phyloP scores from a whole-genome alignment of 2,888 invertebrate species.

The Gisinianus flammeolus region DNA sequence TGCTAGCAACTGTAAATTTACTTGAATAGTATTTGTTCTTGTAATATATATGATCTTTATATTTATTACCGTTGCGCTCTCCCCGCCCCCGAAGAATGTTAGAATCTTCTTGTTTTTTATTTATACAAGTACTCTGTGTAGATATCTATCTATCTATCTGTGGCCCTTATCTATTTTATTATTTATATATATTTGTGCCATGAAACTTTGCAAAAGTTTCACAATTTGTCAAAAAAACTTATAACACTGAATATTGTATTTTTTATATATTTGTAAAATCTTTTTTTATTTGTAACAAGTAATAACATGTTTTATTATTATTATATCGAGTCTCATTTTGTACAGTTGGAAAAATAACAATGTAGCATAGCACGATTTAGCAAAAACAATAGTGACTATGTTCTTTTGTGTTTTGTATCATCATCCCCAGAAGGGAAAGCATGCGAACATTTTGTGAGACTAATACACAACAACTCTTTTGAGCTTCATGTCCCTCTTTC shows the following conservation, averaged over 20 bases:
- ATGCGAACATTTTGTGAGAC: not conserved
- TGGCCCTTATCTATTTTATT: not conserved
- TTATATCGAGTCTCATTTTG: not conserved
- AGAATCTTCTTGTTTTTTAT: not conserved
- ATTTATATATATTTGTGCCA: constrained; percentile 5
- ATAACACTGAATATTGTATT: constrained; percentile 2
- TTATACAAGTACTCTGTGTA: not conserved
- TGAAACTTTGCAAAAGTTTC: constrained; percentile 10
- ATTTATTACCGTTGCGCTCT: not conserved
- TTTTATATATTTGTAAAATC: not conserved
- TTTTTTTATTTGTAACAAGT: not conserved
- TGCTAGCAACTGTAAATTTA: constrained; percentile 3
- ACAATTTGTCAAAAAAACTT: constrained; percentile 3
- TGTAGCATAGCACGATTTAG: too few relatives aligned
- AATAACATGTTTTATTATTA: not conserved
- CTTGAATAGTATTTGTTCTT: not conserved
- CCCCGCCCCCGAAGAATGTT: not conserved
- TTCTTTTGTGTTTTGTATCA: not conserved
- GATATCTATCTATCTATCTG: not conserved
- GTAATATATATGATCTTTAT: not conserved
- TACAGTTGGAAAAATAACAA: too few relatives aligned
- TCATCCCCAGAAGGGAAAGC: not conserved
- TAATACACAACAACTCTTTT: not conserved
- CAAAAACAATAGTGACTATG: too few relatives aligned
- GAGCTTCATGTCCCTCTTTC: not conserved